These are phyloP conservation scores for Trissolcus brochymenae DNA, from an alignment of 2,888 invertebrate genomes.

Conservation along the genomic window DNA sequence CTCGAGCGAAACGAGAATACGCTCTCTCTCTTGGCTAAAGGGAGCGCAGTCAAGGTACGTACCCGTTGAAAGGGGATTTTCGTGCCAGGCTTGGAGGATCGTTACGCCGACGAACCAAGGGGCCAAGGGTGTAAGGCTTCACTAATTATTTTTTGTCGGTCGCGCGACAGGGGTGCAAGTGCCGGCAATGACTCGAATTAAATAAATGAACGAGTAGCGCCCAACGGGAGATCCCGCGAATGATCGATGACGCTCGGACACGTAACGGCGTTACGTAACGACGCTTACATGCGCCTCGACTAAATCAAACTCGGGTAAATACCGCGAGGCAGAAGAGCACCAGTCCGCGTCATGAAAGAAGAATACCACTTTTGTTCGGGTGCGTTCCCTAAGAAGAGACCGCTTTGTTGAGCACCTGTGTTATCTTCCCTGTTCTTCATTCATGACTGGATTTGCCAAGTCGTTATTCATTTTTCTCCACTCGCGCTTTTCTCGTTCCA, in stretches of 20 bases:
- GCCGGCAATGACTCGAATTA: conserved; percentile 74
- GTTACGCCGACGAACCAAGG: conserved; percentile 48
- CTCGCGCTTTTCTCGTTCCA: too few species aligned
- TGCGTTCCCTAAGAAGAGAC: conserved; percentile 25
- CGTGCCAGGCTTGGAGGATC: conserved; percentile 39
- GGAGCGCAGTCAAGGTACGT: conserved; percentile 73
- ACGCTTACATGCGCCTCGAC: neutral
- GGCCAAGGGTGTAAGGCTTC: conserved; percentile 72
- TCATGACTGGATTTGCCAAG: conserved; percentile 1
- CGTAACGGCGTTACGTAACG: conserved; percentile 11
- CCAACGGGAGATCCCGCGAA: conserved; percentile 7
- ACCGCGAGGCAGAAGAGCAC: conserved; percentile 5
- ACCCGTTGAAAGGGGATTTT: conserved; percentile 68
- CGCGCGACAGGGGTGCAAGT: conserved; percentile 72
- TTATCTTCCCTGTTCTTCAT: conserved; percentile 5
- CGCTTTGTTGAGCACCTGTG: conserved; percentile 29
- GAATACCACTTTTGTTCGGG: conserved; percentile 34
- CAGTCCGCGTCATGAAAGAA: conserved; percentile 11
- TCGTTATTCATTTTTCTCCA: too few species aligned
- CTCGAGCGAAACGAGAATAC: conserved; percentile 55
- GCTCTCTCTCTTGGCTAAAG: conserved; percentile 55
- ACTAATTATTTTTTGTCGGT: conserved; percentile 76
- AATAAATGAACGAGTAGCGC: conserved; percentile 74
- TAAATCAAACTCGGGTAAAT: conserved; percentile 20
- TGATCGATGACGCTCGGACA: conserved; percentile 26